Percentiles rank a stretch among this genome's conserved stretches.
These are phyloP conservation scores for Clamator glandarius DNA, from an alignment of 2,797 vertebrate genomes.

Conservation along the genomic window DNA sequence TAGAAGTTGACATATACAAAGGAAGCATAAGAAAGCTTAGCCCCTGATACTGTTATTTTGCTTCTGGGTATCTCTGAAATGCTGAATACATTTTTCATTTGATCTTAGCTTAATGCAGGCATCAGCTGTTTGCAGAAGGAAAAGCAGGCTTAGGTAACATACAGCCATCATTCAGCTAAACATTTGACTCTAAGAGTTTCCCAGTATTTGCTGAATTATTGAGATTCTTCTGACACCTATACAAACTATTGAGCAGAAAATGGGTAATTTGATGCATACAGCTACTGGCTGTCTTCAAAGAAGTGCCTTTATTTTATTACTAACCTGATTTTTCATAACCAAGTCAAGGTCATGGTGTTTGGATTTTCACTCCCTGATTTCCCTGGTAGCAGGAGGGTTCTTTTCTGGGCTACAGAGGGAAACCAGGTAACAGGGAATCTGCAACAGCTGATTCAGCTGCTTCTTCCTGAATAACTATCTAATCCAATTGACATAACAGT, in stretches of 20 bases:
- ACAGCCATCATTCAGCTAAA: constrained; percentile 40
- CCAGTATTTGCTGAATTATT: constrained; percentile 70
- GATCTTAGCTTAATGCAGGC: constrained; percentile 73
- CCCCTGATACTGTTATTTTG: constrained; percentile 46
- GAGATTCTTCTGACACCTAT: constrained; percentile 67
- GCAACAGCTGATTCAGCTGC: constrained; percentile 52
- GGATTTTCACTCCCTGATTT: constrained; percentile 52
- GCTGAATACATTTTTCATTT: constrained; percentile 79
- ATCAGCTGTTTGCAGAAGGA: constrained; percentile 73
- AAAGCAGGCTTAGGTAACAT: constrained; percentile 44
- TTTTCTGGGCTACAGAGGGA: constrained; percentile 21
- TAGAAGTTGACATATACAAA: constrained; percentile 63
- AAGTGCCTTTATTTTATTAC: constrained; percentile 60
- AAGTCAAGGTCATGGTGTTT: constrained; percentile 29
- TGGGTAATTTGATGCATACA: constrained; percentile 34
- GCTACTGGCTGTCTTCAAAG: constrained; percentile 29
- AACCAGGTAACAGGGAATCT: constrained; percentile 52
- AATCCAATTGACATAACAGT: constrained; percentile 71
- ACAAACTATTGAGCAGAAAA: constrained; percentile 55
- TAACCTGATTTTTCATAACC: constrained; percentile 24
- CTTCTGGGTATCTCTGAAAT: constrained; percentile 71
- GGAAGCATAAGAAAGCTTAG: constrained; percentile 64
- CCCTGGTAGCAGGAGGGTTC: constrained; percentile 54
- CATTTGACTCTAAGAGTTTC: constrained; percentile 61
- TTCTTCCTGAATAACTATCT: constrained; percentile 60